phyloP scores from a whole-genome alignment of 1,140 invertebrate species.

The Steinernema khuongi region DNA sequence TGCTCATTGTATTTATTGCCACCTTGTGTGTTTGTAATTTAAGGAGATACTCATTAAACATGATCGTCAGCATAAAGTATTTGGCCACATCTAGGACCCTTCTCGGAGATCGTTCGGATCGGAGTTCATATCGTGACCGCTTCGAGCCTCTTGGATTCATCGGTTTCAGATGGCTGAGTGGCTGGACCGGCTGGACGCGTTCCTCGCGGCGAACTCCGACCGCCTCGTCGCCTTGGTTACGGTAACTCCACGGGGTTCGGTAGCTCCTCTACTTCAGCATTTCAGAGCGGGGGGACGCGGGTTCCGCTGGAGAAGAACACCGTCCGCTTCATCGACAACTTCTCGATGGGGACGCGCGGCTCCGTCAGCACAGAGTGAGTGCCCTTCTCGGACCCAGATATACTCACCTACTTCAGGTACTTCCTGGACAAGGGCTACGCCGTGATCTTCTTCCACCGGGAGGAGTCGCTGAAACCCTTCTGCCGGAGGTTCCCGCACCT shows the following conservation, averaged over 20 bases:
- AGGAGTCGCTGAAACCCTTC: slow-evolving; percentile 81
- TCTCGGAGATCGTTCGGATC: not conserved
- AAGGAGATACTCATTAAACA: slow-evolving; percentile 27
- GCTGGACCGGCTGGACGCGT: not conserved
- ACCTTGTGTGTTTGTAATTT: slow-evolving; percentile 3
- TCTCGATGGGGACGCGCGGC: slow-evolving; percentile 88
- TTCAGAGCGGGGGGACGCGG: slow-evolving; percentile 83
- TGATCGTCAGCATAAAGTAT: not conserved
- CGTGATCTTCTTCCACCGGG: slow-evolving; percentile 66
- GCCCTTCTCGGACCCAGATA: slow-evolving; percentile 22
- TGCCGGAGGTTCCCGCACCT: slow-evolving; percentile 77
- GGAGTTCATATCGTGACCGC: not conserved
- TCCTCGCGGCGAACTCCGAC: slow-evolving; percentile 16
- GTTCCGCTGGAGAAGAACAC: slow-evolving; percentile 93
- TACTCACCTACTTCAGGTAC: slow-evolving; percentile 62
- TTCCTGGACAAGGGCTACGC: slow-evolving; percentile 72
- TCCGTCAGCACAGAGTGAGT: slow-evolving; percentile 81
- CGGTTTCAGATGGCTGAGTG: not conserved
- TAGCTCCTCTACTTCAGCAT: slow-evolving; percentile 4
- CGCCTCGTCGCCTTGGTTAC: slow-evolving; percentile 31
- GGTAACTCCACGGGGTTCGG: slow-evolving; percentile 23
- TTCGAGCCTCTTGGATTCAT: slow-evolving; percentile 16
- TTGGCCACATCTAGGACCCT: not conserved
- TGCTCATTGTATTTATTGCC: slow-evolving; percentile 10
- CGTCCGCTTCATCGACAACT: slow-evolving; percentile 95